Conservation (phyloP, 64 coral and sea anemone genomes). For the Montipora sp. region DNA sequence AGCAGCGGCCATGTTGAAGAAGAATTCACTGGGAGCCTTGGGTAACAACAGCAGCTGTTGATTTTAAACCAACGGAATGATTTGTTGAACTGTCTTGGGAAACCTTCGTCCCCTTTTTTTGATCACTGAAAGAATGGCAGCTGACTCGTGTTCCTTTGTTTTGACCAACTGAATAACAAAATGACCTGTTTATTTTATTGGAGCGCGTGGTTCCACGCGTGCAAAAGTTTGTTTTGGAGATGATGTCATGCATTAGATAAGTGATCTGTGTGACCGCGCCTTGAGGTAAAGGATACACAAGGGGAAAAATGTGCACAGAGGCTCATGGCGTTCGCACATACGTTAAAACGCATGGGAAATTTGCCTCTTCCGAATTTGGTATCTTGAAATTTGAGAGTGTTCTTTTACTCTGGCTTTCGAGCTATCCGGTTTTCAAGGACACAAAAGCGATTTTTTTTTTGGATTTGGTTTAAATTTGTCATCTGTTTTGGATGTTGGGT, state of each 20-base stretch:
- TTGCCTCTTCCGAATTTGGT: too few species aligned
- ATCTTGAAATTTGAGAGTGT: too few species aligned
- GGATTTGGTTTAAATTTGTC: too few species aligned
- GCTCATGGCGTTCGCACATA: too few species aligned
- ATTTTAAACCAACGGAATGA: neutral
- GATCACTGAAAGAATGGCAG: neutral
- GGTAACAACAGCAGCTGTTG: neutral
- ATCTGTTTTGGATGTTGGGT: too few species aligned
- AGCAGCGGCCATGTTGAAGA: neutral
- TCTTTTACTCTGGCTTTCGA: too few species aligned
- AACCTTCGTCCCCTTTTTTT: neutral
- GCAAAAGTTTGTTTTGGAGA: neutral
- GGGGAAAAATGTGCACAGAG: too few species aligned
- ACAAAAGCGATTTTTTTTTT: too few species aligned
- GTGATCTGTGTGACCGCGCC: neutral
- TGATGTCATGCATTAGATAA: neutral
- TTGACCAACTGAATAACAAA: conserved; percentile 22
- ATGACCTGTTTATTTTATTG: conserved; percentile 9
- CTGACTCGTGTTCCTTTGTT: conserved; percentile 19
- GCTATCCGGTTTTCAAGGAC: too few species aligned
- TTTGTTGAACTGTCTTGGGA: neutral
- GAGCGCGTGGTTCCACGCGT: conserved; percentile 9
- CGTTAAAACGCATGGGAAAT: too few species aligned
- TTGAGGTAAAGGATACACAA: neutral
- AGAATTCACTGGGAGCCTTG: neutral